Conservation (phyloP, 2,797 vertebrate genomes). For the Myiotriccus ornatus region DNA sequence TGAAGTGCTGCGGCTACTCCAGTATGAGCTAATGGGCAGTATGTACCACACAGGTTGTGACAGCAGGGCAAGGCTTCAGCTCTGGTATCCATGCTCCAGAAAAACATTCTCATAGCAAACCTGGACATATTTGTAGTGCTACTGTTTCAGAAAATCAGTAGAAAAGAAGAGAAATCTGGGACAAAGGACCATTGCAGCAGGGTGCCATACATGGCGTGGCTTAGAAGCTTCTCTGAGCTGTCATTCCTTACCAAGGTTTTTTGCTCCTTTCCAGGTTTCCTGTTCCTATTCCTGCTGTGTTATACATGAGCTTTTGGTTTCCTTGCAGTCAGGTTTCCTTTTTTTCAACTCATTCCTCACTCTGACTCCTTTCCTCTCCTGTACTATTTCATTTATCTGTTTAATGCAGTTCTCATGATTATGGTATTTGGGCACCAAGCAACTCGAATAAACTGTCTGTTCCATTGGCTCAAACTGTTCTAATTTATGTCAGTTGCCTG, state of each 20-base stretch:
- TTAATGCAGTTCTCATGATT: slow-evolving; percentile 26
- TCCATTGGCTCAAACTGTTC: slow-evolving; percentile 8
- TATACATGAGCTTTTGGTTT: rapidly evolving
- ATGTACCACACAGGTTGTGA: rapidly evolving
- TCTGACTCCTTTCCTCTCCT: not conserved
- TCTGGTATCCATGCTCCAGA: not conserved
- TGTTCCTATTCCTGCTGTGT: not conserved
- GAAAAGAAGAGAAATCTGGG: not conserved
- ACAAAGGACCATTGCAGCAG: not conserved
- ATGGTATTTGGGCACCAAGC: slow-evolving; percentile 44
- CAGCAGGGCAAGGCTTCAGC: not conserved
- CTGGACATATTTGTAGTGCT: not conserved
- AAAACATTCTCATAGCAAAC: not conserved
- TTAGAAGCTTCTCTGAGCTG: not conserved
- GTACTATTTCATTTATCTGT: slow-evolving; percentile 7
- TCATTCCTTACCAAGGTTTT: not conserved
- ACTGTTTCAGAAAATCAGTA: not conserved
- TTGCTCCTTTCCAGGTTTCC: not conserved
- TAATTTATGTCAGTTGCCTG: slow-evolving; percentile 35
- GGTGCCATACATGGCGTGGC: not conserved
- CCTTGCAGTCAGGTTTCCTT: not conserved
- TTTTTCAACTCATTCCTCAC: not conserved
- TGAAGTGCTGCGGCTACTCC: not conserved
- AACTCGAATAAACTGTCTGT: slow-evolving; percentile 16
- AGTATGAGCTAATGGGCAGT: not conserved